Evolutionary conservation across 2,113 vertebrate genomes (phyloP).

Genomic region (Dicrurus megarhynchus): DNA sequence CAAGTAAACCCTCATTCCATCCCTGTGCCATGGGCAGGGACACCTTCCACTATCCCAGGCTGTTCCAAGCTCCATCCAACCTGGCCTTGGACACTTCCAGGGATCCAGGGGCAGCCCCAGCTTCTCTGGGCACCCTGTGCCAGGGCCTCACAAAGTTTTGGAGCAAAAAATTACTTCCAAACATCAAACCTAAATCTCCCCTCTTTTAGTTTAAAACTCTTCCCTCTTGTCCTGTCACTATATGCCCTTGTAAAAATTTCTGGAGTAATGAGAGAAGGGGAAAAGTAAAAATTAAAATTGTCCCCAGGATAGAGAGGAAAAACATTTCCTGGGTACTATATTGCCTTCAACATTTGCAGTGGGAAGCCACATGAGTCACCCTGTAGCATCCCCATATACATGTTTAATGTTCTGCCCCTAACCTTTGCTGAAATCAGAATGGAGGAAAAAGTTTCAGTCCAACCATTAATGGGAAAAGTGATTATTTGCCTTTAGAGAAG

Average conservation of each 20-base stretch:
- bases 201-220: not conserved
- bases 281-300: not conserved
- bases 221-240: not conserved
- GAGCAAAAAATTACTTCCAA: not conserved
- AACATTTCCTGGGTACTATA: not conserved
- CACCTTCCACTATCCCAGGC: accelerated
- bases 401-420: not conserved
- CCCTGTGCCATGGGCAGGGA: not conserved
- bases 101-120: not conserved
- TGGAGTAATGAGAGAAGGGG: not conserved
- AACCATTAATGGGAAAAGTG: not conserved
- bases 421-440: not conserved
- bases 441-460: not conserved
- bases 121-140: not conserved
- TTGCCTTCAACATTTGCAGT: not conserved
- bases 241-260: not conserved
- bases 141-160: not conserved
- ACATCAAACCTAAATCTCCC: not conserved
- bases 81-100: not conserved
- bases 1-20: not conserved
- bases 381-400: not conserved
- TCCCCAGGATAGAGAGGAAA: not conserved
- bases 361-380: not conserved
- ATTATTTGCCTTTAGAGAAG: slow-evolving; percentile 50
- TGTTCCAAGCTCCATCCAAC: accelerated